These are phyloP conservation scores for Paramormyrops hopkinsi DNA, from an alignment of 2,797 vertebrate genomes.

Conservation along the genomic window DNA sequence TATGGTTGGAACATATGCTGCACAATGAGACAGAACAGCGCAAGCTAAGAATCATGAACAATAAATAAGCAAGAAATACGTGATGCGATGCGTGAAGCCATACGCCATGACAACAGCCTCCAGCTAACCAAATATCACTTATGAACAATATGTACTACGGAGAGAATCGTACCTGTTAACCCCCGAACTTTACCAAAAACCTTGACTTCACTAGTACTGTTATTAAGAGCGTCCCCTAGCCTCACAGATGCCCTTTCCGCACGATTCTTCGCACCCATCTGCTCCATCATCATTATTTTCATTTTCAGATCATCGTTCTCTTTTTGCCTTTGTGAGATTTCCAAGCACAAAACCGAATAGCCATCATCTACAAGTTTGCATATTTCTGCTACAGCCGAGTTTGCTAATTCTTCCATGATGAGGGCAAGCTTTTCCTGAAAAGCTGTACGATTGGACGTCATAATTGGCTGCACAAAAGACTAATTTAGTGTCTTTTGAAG, in stretches of 20 bases:
- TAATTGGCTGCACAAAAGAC: neutral
- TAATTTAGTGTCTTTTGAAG: neutral
- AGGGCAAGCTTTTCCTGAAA: slow-evolving; percentile 27
- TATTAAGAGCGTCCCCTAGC: slow-evolving; percentile 31
- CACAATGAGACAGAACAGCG: neutral
- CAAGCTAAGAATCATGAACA: neutral
- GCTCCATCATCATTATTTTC: slow-evolving; percentile 48
- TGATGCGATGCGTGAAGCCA: neutral
- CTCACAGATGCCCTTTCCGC: slow-evolving; percentile 32
- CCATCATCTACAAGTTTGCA: slow-evolving; percentile 31
- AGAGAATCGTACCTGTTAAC: slow-evolving; percentile 1
- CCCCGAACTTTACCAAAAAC: slow-evolving; percentile 4
- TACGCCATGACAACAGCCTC: neutral
- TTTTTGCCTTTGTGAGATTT: slow-evolving; percentile 28
- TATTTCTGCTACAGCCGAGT: slow-evolving; percentile 29
- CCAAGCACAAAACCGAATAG: slow-evolving; percentile 15
- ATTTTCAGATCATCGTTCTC: slow-evolving; percentile 40
- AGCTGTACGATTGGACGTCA: slow-evolving; percentile 2
- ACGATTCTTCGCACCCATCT: slow-evolving; percentile 41
- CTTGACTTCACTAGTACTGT: slow-evolving; percentile 34
- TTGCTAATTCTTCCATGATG: slow-evolving; percentile 31
- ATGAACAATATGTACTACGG: neutral
- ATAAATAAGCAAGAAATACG: neutral
- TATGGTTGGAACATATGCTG: neutral
- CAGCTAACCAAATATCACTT: neutral